These are phyloP conservation scores for Crepidodera aurea DNA, from an alignment of 2,888 invertebrate genomes.

Conservation along the genomic window DNA sequence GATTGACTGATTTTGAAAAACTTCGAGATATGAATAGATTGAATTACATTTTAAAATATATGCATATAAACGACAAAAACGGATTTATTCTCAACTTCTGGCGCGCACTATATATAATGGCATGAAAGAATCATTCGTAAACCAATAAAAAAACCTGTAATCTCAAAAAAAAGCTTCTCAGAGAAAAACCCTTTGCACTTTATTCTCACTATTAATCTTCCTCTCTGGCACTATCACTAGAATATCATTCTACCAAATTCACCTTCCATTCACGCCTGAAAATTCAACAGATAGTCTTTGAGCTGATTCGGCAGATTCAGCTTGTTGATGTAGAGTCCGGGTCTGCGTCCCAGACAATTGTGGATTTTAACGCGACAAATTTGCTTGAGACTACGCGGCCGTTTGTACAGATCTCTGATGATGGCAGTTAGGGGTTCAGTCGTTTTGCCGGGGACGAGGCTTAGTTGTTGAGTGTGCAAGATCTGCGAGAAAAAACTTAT, in stretches of 20 bases:
- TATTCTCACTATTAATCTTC: not conserved
- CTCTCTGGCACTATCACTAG: too few species aligned
- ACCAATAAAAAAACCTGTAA: not conserved
- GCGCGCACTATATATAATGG: too few species aligned
- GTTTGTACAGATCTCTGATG: constrained; percentile 70
- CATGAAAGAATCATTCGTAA: not conserved
- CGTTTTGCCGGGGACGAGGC: constrained; percentile 69
- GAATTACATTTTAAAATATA: too few species aligned
- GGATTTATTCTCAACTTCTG: too few species aligned
- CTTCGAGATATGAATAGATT: too few species aligned
- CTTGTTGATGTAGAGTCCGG: constrained; percentile 72
- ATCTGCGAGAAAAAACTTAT: constrained; percentile 52
- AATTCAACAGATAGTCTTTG: constrained; percentile 74
- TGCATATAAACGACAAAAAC: too few species aligned
- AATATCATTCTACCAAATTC: too few species aligned
- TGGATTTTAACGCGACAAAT: constrained; percentile 75
- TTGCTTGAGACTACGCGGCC: constrained; percentile 76
- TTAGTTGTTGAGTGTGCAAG: constrained; percentile 70
- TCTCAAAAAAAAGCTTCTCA: not conserved
- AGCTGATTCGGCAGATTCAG: constrained; percentile 73
- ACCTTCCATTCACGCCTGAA: constrained; percentile 62
- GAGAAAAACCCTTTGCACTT: not conserved
- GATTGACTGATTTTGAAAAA: too few species aligned
- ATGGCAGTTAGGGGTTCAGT: constrained; percentile 70
- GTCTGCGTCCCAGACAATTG: constrained; percentile 69